Percentiles rank a stretch among this genome's conserved stretches.
These are phyloP conservation scores for Hipparchia sbordonii DNA, from an alignment of 2,888 invertebrate species.

Conservation along the genomic window DNA sequence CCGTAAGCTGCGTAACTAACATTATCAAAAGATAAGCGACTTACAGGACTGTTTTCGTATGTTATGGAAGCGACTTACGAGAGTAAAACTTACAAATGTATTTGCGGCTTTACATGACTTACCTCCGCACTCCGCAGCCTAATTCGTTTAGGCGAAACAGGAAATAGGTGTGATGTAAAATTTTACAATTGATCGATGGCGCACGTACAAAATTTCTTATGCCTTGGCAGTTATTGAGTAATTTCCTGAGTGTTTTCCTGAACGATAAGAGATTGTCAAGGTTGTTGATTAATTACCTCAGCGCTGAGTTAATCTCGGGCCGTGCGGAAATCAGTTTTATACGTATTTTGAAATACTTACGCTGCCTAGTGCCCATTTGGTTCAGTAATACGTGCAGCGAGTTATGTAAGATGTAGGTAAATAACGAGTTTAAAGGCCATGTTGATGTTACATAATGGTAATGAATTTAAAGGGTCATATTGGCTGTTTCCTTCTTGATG, in stretches of 20 bases:
- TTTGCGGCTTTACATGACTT: too few relatives aligned
- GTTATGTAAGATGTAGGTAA: conserved; percentile 19
- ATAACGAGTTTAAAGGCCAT: conserved; percentile 21
- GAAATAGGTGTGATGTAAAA: conserved; percentile 27
- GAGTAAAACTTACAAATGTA: too few relatives aligned
- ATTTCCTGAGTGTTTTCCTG: conserved; percentile 52
- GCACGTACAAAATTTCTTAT: conserved; percentile 33
- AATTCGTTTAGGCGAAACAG: conserved; percentile 14
- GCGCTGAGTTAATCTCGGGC: conserved; percentile 46
- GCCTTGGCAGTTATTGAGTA: conserved; percentile 43
- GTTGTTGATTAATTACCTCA: conserved; percentile 50
- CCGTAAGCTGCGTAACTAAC: too few relatives aligned
- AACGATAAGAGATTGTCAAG: conserved; percentile 54
- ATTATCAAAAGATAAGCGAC: too few relatives aligned
- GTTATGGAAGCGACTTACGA: too few relatives aligned
- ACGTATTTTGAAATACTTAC: conserved; percentile 42
- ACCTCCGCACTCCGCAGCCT: neutral
- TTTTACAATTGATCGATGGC: conserved; percentile 28
- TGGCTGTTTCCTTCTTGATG: conserved; percentile 3
- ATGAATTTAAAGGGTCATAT: conserved; percentile 14
- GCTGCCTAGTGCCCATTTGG: neutral
- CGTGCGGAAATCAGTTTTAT: conserved; percentile 48
- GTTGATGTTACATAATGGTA: conserved; percentile 11
- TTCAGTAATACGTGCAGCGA: conserved; percentile 16
- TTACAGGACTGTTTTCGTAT: too few relatives aligned